Conservation (phyloP, 2,113 vertebrate species). For the Pagrus major region DNA sequence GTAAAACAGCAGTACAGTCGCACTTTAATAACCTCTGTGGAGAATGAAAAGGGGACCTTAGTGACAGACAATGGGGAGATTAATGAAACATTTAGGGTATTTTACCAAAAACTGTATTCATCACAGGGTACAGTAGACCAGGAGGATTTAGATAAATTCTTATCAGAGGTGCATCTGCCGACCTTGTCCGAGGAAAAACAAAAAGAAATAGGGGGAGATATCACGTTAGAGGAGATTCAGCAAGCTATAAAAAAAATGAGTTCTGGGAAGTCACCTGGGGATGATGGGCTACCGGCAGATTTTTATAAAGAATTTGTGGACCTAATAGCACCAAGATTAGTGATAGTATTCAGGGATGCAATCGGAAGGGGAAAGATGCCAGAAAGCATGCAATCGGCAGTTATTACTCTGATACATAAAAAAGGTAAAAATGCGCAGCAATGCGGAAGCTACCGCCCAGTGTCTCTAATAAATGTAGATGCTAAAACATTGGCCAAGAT, state of each 20-base stretch:
- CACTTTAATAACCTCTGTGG: not conserved
- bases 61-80: not conserved
- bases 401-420: not conserved
- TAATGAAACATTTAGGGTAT: not conserved
- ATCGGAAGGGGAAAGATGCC: too few species aligned
- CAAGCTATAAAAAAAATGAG: slow-evolving; percentile 1
- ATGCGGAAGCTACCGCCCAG: not conserved
- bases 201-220: not conserved
- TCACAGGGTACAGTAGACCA: not conserved
- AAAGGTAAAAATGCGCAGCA: not conserved
- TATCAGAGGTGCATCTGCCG: not conserved
- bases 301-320: slow-evolving; percentile 8
- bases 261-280: not conserved
- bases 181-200: not conserved
- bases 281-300: not conserved
- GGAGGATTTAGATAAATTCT: not conserved
- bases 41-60: not conserved
- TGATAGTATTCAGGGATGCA: not conserved
- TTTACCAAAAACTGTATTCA: not conserved
- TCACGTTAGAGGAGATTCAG: not conserved
- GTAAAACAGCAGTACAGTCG: not conserved
- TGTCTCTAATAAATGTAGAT: slow-evolving; percentile 1
- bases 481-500: not conserved
- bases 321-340: not conserved
- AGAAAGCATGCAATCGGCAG: not conserved